phyloP scores from a whole-genome alignment of 1,140 invertebrate genomes.

The Sarcophaga peregrina region DNA sequence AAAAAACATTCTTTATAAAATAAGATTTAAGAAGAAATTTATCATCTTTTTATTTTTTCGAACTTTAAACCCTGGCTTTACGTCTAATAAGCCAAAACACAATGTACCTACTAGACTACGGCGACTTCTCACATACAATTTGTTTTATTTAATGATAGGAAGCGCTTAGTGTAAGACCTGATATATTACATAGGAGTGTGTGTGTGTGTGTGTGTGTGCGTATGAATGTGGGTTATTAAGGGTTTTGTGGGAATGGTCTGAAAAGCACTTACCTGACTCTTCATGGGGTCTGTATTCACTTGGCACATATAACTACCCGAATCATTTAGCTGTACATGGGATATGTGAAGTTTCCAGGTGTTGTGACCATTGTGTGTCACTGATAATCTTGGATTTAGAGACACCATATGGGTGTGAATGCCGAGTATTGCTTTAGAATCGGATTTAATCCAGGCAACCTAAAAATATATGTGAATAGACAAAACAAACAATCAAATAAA shows the following conservation, averaged over 20 bases:
- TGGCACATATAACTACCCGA: conserved; percentile 92
- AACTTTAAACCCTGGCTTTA: too few species aligned
- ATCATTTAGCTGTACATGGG: conserved; percentile 88
- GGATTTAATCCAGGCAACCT: conserved; percentile 93
- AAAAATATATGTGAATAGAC: conserved; percentile 55
- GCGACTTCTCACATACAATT: too few species aligned
- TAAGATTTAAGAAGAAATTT: too few species aligned
- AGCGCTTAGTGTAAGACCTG: background rate
- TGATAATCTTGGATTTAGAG: conserved; percentile 83
- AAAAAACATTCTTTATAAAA: too few species aligned
- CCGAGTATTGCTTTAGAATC: conserved; percentile 90
- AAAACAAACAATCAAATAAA: conserved; percentile 44
- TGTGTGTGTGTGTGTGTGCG: background rate
- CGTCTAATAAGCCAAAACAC: too few species aligned
- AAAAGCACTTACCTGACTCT: conserved; percentile 78
- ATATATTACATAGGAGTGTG: background rate
- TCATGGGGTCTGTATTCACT: conserved; percentile 92
- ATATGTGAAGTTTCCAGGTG: conserved; percentile 89
- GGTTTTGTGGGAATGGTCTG: conserved; percentile 17
- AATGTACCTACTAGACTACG: too few species aligned
- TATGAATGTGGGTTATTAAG: background rate
- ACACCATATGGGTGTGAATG: conserved; percentile 89
- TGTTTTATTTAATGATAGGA: background rate
- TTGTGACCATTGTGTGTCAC: conserved; percentile 92
- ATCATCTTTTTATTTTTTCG: too few species aligned